Evolutionary conservation across 1,140 invertebrate species (phyloP), one percentile per base, ranked within the genome.

Genomic region (Lithobius niger): DNA sequence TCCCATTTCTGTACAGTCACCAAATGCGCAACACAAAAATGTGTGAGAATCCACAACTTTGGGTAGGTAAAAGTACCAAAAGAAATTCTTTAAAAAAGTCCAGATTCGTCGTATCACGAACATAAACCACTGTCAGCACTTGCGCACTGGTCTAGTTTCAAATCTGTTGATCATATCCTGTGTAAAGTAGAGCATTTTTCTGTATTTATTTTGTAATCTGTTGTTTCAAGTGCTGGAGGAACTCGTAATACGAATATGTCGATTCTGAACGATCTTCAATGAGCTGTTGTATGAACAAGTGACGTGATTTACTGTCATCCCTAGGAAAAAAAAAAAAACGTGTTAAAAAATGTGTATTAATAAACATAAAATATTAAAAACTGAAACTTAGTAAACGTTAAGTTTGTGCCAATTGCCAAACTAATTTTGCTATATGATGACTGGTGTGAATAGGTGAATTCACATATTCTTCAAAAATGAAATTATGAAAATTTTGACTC

Each of bases 241-340:
- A 99, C 79, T 99, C 96, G 71, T 93, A 90, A 72, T 98, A 98
- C 61, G 90, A 94, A 70, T 95, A 82, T 47, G 88, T 83, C 57
- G 84, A 85, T 71, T 98, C 94, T 59, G 86, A 83, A 65, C 92
- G 77, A 73, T 99, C 96, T 72, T 99, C 95, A 24, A 97, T 78
- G 62, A 99, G 77, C 60, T 82, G 81, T 60, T 95, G 88, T 22
- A 89, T 81, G 71, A 99, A 97, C 56, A 82, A 66, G 40, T 78
- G 76, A 59, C 87, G 78, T 47, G 81, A 77, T 55, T 83, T 84
- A 66, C 88, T 88, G 69, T 94, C 94, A 65, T 98, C 94, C 67
- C 93, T 78, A 64, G 16, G 61, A 65, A 40, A 44, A 57, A 52
- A 28, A 48, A 47, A 49, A 54, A 57, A 26, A 62, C 24, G 27